Evolutionary conservation across 1,140 invertebrate species (phyloP).

Genomic region (Lucilia cuprina): DNA sequence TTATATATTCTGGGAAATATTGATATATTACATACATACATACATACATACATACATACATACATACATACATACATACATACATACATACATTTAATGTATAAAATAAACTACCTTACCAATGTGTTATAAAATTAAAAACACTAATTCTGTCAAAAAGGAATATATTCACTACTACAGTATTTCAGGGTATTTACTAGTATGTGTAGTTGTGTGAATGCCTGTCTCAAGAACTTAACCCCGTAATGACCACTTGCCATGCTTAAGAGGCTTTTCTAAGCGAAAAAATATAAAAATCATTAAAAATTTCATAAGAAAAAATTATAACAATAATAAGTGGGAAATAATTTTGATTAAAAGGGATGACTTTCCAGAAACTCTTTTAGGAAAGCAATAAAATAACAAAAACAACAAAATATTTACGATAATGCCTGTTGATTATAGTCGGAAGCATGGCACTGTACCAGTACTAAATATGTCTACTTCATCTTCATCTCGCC

Average conservation of each 20-base stretch:
- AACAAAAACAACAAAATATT: neutral
- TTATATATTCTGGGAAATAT: too few relatives aligned
- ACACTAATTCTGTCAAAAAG: too few relatives aligned
- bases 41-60: too few relatives aligned
- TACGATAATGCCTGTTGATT: conserved; percentile 1
- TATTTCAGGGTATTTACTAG: too few relatives aligned
- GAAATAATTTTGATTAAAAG: conserved; percentile 8
- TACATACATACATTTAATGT: too few relatives aligned
- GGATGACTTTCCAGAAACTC: neutral
- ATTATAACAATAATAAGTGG: neutral
- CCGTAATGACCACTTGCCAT: conserved; percentile 26
- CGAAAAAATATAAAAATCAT: neutral
- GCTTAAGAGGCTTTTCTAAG: conserved; percentile 17
- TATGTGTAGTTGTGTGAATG: neutral
- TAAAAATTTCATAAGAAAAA: neutral
- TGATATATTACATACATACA: too few relatives aligned
- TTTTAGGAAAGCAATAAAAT: neutral
- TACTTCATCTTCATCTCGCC: neutral
- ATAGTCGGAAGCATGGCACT: neutral
- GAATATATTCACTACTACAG: too few relatives aligned
- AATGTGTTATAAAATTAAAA: too few relatives aligned
- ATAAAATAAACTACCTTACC: too few relatives aligned
- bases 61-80: too few relatives aligned
- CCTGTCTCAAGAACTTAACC: neutral
- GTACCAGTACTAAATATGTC: neutral